Conservation (phyloP, 1,140 invertebrate genomes). For the Lasioglossum baleicum region DNA sequence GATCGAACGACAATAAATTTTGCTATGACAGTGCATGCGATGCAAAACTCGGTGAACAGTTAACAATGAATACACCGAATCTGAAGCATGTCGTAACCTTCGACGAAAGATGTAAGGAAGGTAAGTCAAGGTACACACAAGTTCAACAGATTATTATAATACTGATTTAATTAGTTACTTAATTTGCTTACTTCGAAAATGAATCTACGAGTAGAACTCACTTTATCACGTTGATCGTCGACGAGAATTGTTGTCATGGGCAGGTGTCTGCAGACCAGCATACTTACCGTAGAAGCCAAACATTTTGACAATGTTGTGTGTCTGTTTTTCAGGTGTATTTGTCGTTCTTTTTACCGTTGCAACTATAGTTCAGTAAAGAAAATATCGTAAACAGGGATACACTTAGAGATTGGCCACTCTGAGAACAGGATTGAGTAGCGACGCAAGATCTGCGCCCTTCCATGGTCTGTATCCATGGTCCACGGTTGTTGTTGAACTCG, state of each 20-base stretch:
- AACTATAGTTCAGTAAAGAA: not conserved
- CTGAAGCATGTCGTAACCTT: constrained; percentile 23
- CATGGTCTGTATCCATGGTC: not conserved
- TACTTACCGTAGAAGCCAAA: not conserved
- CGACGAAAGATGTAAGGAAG: constrained; percentile 53
- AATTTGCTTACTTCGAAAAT: not conserved
- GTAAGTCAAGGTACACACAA: constrained; percentile 24
- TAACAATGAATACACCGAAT: constrained; percentile 46
- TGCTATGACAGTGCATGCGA: constrained; percentile 16
- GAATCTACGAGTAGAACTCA: not conserved
- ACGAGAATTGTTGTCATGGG: not conserved
- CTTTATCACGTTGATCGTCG: not conserved
- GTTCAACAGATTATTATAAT: not conserved
- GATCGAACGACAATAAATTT: constrained; percentile 14
- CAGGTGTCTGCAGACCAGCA: not conserved
- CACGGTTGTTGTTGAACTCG: no score
- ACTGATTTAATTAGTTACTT: not conserved
- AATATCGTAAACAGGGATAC: not conserved
- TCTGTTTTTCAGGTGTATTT: not conserved
- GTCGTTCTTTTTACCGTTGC: not conserved
- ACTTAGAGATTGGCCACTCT: not conserved
- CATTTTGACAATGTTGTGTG: not conserved
- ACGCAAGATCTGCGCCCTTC: not conserved
- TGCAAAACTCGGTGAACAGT: constrained; percentile 20
- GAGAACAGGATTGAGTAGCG: not conserved